Evolutionary conservation across 1,140 invertebrate genomes (phyloP).

Genomic region (Solenopsis fugax): DNA sequence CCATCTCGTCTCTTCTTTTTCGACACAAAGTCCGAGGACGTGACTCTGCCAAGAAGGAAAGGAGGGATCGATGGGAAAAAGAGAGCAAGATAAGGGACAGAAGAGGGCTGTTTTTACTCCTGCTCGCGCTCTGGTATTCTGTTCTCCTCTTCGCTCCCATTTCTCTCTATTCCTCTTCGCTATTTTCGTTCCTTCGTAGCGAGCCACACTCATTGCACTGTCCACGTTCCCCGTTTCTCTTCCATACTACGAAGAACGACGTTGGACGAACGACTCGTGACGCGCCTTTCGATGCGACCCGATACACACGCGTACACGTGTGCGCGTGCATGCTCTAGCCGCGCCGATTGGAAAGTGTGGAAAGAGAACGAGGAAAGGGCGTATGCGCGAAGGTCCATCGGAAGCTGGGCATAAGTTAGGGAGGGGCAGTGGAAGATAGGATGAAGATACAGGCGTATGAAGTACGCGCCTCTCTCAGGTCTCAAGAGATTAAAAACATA

Average conservation of each 20-base stretch:
- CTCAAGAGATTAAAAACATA: background rate
- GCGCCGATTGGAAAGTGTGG: conserved; percentile 76
- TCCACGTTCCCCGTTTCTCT: conserved; percentile 19
- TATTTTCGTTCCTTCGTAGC: conserved; percentile 54
- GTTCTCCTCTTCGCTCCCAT: conserved; percentile 41
- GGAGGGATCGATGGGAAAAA: conserved; percentile 47
- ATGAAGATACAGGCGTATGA: background rate
- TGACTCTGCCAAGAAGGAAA: conserved; percentile 56
- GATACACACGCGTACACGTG: conserved; percentile 52
- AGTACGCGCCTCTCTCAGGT: too few species aligned
- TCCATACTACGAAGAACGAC: conserved; percentile 40
- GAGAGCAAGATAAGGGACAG: conserved; percentile 49
- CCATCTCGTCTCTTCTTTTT: conserved; percentile 51
- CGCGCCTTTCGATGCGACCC: conserved; percentile 77
- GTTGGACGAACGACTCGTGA: conserved; percentile 68
- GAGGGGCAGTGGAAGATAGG: background rate
- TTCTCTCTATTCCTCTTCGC: conserved; percentile 52
- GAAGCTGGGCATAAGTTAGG: conserved; percentile 38
- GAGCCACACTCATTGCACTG: conserved; percentile 36
- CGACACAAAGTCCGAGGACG: conserved; percentile 46
- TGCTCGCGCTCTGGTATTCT: conserved; percentile 49
- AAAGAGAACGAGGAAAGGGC: conserved; percentile 56
- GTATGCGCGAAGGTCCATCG: background rate
- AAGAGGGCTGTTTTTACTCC: conserved; percentile 65
- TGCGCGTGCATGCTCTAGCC: conserved; percentile 62